Percentiles rank a stretch among this genome's conserved stretches.
Evolutionary conservation across 2,113 vertebrate genomes (phyloP).

Genomic region (Entelurus aequoreus): DNA sequence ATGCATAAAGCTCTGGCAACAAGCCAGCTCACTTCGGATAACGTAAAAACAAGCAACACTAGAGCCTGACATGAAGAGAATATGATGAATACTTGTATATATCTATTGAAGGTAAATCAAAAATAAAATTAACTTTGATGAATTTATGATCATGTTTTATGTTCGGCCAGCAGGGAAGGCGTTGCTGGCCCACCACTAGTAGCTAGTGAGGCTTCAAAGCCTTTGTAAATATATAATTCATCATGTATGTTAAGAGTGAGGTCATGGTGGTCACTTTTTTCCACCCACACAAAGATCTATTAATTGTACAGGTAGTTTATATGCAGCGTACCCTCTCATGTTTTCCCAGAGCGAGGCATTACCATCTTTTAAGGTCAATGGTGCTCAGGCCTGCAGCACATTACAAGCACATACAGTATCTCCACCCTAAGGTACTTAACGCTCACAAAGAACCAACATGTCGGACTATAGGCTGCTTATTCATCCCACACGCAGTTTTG

Average conservation of each 20-base stretch:
- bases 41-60: too few species aligned
- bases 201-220: neutral
- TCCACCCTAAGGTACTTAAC: slow-evolving; percentile 2
- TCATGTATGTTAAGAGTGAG: neutral
- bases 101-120: too few species aligned
- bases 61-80: too few species aligned
- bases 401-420: neutral
- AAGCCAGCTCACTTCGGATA: too few species aligned
- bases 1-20: too few species aligned
- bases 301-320: neutral
- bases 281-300: slow-evolving; percentile 14
- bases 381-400: slow-evolving; percentile 28
- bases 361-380: slow-evolving; percentile 39
- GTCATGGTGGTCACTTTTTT: slow-evolving; percentile 10
- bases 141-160: too few species aligned
- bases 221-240: neutral
- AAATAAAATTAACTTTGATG: too few species aligned
- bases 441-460: slow-evolving; percentile 1
- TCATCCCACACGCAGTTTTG: too few species aligned
- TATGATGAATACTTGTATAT: too few species aligned
- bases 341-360: slow-evolving; percentile 26
- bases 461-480: neutral
- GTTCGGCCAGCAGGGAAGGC: too few species aligned
- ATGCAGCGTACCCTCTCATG: slow-evolving; percentile 14
- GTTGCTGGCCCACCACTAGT: too few species aligned